Evolutionary conservation across 2,888 invertebrate genomes (phyloP).

Genomic region (Ectemnius cavifrons): DNA sequence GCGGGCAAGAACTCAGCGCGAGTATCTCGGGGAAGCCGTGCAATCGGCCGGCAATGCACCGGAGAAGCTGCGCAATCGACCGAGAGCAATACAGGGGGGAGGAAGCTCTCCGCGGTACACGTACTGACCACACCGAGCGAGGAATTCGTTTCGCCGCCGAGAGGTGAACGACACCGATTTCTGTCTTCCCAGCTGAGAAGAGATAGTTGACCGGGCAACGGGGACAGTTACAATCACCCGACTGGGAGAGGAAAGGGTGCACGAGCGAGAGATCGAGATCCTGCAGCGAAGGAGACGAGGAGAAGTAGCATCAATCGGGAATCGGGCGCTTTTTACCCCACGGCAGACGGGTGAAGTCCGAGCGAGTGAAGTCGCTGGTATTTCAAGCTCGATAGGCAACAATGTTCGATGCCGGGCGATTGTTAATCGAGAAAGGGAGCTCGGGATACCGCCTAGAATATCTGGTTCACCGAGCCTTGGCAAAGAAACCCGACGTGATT

Average conservation of each 20-base stretch:
- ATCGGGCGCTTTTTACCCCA: not conserved
- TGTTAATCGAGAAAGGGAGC: not conserved
- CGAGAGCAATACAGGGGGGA: constrained; percentile 3
- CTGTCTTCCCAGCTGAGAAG: constrained; percentile 18
- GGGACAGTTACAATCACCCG: constrained; percentile 18
- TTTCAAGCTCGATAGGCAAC: constrained; percentile 2
- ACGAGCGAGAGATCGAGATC: too few relatives aligned
- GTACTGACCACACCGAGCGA: constrained; percentile 50
- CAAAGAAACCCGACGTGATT: too few relatives aligned
- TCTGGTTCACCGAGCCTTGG: too few relatives aligned
- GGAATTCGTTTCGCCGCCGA: constrained; percentile 58
- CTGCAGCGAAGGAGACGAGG: too few relatives aligned
- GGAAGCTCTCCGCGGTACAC: constrained; percentile 31
- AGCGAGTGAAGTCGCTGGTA: not conserved
- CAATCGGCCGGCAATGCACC: constrained; percentile 21
- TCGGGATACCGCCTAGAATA: too few relatives aligned
- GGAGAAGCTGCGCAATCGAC: constrained; percentile 14
- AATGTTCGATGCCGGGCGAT: not conserved
- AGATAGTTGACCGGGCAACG: constrained; percentile 5
- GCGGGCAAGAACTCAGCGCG: too few relatives aligned
- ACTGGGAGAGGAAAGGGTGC: too few relatives aligned
- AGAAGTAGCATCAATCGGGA: not conserved
- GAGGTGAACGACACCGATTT: constrained; percentile 53
- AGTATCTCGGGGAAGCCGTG: too few relatives aligned
- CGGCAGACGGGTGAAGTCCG: not conserved